Conservation (phyloP, 35 echinoderm and acorn worm species). For the Stichopus chloronotus region DNA sequence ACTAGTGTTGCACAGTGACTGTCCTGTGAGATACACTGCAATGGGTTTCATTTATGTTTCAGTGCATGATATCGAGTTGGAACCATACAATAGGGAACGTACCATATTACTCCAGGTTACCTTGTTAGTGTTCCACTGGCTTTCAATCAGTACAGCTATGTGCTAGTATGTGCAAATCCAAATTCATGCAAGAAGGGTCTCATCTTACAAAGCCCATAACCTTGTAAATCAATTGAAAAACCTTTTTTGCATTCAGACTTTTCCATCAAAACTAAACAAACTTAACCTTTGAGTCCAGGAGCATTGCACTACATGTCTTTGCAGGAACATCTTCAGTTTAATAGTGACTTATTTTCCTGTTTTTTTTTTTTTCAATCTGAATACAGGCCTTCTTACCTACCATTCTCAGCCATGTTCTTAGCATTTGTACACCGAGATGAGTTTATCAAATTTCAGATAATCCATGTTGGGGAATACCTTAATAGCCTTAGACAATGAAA, state of each 20-base stretch:
- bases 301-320: background rate
- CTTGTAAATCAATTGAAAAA: background rate
- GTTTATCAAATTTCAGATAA: too few species aligned
- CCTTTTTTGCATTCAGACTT: background rate
- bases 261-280: slow-evolving; percentile 3
- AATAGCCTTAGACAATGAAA: too few species aligned
- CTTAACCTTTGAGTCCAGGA: slow-evolving; percentile 1
- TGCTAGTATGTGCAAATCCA: background rate
- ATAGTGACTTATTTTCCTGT: background rate
- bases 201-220: background rate
- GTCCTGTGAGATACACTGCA: too few species aligned
- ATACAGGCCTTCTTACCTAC: background rate
- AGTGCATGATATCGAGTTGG: too few species aligned
- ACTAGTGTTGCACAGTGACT: too few species aligned
- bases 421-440: too few species aligned
- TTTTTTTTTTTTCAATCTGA: background rate
- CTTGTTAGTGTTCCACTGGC: too few species aligned
- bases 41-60: too few species aligned
- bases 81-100: too few species aligned
- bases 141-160: background rate
- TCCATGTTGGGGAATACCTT: too few species aligned
- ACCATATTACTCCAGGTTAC: too few species aligned
- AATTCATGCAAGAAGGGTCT: background rate
- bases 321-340: background rate
- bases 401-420: background rate